These are phyloP conservation scores for Myotis brandtii DNA, from an alignment of 2,113 vertebrate genomes.

Conservation along the genomic window DNA sequence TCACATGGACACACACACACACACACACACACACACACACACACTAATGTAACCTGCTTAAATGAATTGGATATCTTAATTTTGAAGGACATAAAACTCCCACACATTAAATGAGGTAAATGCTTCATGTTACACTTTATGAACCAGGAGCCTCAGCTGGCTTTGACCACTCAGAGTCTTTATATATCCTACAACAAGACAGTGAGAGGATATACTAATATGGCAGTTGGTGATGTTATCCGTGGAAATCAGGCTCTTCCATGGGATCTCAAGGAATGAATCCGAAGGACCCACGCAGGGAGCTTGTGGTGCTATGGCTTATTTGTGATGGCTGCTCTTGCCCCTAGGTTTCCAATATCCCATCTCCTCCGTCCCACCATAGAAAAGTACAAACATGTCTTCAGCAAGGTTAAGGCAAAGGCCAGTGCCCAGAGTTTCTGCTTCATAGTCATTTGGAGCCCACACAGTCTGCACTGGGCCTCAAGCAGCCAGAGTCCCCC, in stretches of 20 bases:
- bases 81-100: neutral
- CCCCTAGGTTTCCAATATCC: no score
- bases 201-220: neutral
- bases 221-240: neutral
- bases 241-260: neutral
- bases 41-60: neutral
- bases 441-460: neutral
- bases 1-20: neutral
- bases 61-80: neutral
- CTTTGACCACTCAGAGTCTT: neutral
- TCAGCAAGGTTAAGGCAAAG: neutral
- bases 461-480: neutral
- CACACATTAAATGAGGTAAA: neutral
- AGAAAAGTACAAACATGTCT: neutral
- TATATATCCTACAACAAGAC: neutral
- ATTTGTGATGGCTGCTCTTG: no score
- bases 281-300: neutral
- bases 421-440: neutral
- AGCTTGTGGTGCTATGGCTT: neutral
- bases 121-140: neutral
- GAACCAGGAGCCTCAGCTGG: neutral
- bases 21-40: neutral
- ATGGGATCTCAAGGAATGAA: neutral
- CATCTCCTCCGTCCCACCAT: no score
- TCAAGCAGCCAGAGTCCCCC: neutral